These are phyloP conservation scores for Maccullochella peelii DNA, from an alignment of 2,113 vertebrate genomes.

Conservation along the genomic window DNA sequence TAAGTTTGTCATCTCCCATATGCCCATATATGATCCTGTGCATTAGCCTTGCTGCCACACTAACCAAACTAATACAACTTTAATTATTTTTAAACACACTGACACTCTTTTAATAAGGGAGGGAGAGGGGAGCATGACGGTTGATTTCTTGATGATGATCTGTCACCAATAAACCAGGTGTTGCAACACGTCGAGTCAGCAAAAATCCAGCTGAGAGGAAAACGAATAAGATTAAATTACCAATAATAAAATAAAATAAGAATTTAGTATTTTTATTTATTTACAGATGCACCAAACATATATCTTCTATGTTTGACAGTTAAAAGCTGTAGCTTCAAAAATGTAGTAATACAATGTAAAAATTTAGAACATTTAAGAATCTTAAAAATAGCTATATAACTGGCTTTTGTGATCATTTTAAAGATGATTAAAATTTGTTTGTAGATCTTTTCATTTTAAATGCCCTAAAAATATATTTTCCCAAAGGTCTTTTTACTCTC, in stretches of 20 bases:
- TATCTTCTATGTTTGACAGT: not conserved
- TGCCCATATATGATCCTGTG: not conserved
- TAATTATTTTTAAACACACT: conserved; percentile 29
- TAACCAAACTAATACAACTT: conserved; percentile 63
- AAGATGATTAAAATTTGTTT: too few relatives aligned
- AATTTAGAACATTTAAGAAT: not conserved
- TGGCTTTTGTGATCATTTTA: not conserved
- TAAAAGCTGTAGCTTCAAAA: not conserved
- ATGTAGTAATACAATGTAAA: too few relatives aligned
- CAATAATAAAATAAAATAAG: conserved; percentile 6
- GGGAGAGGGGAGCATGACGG: not conserved
- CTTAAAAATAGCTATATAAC: not conserved
- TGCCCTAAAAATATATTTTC: not conserved
- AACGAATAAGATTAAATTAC: not conserved
- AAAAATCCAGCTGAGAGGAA: not conserved
- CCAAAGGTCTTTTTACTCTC: not conserved
- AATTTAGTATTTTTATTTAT: not conserved
- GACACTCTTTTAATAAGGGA: conserved; percentile 31
- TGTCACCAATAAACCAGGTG: not conserved
- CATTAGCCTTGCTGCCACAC: conserved; percentile 52
- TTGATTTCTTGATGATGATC: not conserved
- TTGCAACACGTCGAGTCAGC: not conserved
- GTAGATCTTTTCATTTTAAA: not conserved
- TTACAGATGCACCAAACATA: not conserved
- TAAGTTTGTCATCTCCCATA: conserved; percentile 82